Conservation (phyloP, 2,113 vertebrate genomes). For the Ophthalmolycus amberensis region DNA sequence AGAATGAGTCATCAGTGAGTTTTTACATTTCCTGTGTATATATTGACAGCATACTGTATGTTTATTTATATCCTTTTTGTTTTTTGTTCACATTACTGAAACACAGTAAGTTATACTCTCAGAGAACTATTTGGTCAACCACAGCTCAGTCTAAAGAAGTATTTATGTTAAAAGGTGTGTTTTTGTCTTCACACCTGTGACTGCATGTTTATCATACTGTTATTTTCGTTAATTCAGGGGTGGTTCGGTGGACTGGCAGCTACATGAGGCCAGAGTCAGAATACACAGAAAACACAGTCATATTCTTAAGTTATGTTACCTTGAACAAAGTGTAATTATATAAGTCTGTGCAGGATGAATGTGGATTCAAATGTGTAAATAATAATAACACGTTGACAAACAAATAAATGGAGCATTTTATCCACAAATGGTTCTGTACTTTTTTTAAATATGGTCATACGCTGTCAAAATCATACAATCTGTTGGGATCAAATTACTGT, state of each 20-base stretch:
- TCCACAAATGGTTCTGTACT: conserved; percentile 55
- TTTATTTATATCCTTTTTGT: conserved; percentile 85
- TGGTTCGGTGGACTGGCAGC: conserved; percentile 78
- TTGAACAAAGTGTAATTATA: conserved; percentile 73
- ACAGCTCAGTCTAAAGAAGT: conserved; percentile 75
- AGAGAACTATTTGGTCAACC: conserved; percentile 77
- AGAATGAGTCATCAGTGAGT: conserved; percentile 74
- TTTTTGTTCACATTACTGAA: conserved; percentile 79
- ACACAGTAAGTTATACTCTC: conserved; percentile 83
- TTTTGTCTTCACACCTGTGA: conserved; percentile 74
- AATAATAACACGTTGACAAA: conserved; percentile 77
- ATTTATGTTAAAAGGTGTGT: conserved; percentile 80
- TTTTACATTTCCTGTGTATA: conserved; percentile 89
- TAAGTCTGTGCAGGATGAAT: conserved; percentile 65
- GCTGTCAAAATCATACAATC: background rate
- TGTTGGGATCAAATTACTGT: background rate
- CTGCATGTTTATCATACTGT: conserved; percentile 59
- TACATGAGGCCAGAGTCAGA: conserved; percentile 75
- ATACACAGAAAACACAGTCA: conserved; percentile 62
- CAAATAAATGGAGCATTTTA: conserved; percentile 83
- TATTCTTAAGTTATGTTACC: conserved; percentile 80
- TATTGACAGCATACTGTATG: conserved; percentile 87
- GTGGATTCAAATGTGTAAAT: conserved; percentile 81
- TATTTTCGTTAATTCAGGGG: conserved; percentile 58
- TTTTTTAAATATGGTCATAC: background rate